Evolutionary conservation across 1,140 invertebrate species (phyloP), one percentile per base, ranked within the genome.

Genomic region (Drosophila takahashii): DNA sequence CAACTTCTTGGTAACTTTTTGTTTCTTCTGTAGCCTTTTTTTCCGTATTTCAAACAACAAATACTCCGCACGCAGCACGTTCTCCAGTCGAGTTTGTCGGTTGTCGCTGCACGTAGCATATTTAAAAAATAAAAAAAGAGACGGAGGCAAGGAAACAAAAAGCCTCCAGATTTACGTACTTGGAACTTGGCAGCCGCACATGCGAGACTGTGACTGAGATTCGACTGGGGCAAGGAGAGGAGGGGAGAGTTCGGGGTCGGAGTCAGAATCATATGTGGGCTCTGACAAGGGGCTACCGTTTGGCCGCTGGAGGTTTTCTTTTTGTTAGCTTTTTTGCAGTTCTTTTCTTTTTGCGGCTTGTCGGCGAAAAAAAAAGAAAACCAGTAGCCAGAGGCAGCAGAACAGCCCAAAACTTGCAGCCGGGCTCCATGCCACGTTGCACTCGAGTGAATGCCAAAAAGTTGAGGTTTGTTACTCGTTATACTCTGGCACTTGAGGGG

Each of bases 11-110:
- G 66, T 73, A 79, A 86, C 66, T 66, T 75, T 79, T 75, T 71
- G 78, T 64, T 73, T 54, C 48, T 69, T 45, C 22, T 50, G 48
- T 56, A 29, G 22, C 41, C 65, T 69, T 58, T 50, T 57, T 57
- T 50, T 57, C 70, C 34, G 27, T 11, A 50, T 74, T 75, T 52
- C 52, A 75, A 74, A 66, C 66, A 81, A 77, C 79, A 86, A 87
- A 87, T 81, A 83, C 83, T 81, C 83, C 64, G 65, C 81, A 86
- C 74, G 74, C 81, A 86, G 81, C 83, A 87, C 84, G 83, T 79
- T 76, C 80, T 62, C 48, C 58, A 79, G 41, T 64, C 61, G 61
- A 57, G 58, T 60, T 74, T 54, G 66, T 69, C 56, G 73, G 73
- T 67, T 76, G 60, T 60, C 69, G 62, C 62, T 79, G 83, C 83